Percentiles rank a stretch among this genome's conserved stretches.
Evolutionary conservation across 2,113 vertebrate genomes (phyloP).

Genomic region (Etia nguti): DNA sequence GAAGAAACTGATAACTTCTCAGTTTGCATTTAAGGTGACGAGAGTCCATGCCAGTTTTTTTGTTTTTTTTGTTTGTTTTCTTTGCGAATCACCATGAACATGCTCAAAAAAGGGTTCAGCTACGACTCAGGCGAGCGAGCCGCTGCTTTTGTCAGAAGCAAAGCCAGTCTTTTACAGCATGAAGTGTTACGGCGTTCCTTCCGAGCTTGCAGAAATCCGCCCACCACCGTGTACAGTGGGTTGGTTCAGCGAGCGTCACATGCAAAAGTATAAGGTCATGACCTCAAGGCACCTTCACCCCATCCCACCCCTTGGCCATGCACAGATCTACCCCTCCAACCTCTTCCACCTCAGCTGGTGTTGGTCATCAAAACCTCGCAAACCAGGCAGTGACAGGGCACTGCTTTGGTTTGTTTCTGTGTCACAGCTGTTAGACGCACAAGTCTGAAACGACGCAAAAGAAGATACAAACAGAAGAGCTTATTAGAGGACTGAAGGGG

Average conservation of each 20-base stretch:
- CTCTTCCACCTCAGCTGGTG: constrained; percentile 69
- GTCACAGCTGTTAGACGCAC: neutral
- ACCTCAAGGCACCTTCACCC: constrained; percentile 20
- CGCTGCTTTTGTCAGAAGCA: constrained; percentile 20
- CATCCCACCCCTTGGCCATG: neutral
- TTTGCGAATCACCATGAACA: constrained; percentile 42
- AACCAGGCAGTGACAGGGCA: constrained; percentile 63
- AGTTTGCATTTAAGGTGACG: constrained; percentile 58
- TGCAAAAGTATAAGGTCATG: constrained; percentile 24
- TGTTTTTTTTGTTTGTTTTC: neutral
- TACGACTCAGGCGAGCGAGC: constrained; percentile 23
- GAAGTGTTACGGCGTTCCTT: neutral
- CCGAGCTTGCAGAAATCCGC: neutral
- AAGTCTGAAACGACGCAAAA: neutral
- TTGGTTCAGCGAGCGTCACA: neutral
- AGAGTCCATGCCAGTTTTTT: neutral
- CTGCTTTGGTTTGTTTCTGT: constrained; percentile 46
- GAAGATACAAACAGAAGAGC: constrained; percentile 15
- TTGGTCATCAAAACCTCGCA: constrained; percentile 62
- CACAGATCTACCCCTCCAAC: neutral
- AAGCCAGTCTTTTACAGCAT: constrained; percentile 36
- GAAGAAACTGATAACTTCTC: constrained; percentile 33
- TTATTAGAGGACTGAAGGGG: constrained; percentile 14
- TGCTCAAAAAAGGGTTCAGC: constrained; percentile 37
- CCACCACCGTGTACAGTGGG: neutral